Evolutionary conservation across 2,113 vertebrate genomes (phyloP).

Genomic region (Halcyon malimbica): DNA sequence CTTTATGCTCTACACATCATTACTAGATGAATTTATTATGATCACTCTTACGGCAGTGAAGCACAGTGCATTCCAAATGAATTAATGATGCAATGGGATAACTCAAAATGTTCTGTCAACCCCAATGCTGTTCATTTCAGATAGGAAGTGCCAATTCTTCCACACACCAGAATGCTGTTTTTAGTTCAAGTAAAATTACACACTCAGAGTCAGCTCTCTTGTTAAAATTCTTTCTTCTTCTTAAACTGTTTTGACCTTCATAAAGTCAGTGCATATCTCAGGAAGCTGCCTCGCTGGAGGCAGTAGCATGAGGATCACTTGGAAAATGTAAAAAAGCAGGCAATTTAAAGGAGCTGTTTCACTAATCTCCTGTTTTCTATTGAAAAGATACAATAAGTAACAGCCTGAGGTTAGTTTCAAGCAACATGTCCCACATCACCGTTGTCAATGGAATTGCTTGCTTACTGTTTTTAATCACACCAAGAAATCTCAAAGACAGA

Average conservation of each 20-base stretch:
- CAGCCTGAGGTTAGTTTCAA: background rate
- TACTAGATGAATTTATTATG: background rate
- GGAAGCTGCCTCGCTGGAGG: slow-evolving; percentile 10
- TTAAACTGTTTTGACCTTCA: slow-evolving; percentile 30
- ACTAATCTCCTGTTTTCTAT: background rate
- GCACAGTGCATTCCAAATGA: background rate
- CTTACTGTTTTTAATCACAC: slow-evolving; percentile 2
- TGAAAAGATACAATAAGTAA: slow-evolving; percentile 6
- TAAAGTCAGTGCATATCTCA: background rate
- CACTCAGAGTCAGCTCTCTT: background rate
- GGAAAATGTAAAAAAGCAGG: background rate
- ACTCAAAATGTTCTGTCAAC: background rate
- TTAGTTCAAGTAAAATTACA: background rate
- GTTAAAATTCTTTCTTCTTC: slow-evolving; percentile 30
- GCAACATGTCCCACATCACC: background rate
- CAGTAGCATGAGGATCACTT: background rate
- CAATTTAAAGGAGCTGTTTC: background rate
- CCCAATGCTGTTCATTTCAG: background rate
- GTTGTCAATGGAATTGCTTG: background rate
- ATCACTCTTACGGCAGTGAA: background rate
- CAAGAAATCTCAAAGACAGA: background rate
- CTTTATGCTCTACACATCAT: background rate
- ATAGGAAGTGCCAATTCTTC: background rate
- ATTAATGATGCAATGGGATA: background rate
- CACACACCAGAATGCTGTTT: background rate